Conservation (phyloP, 2,797 vertebrate species). For the Anguilla pacifica region DNA sequence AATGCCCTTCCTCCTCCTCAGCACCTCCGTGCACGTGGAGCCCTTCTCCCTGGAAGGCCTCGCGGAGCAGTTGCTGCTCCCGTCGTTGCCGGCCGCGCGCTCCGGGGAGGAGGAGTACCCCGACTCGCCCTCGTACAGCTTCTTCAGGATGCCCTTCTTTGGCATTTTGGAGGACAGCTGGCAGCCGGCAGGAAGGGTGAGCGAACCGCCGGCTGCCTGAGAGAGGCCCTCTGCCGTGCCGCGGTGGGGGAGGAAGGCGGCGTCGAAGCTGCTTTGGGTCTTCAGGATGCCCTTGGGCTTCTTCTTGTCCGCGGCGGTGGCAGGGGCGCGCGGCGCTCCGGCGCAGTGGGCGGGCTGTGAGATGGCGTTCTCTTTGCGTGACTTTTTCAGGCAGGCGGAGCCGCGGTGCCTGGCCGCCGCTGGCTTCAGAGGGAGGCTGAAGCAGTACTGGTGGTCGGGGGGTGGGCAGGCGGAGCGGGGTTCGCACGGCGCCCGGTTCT, state of each 20-base stretch:
- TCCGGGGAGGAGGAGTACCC: constrained; percentile 67
- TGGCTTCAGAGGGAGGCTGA: constrained; percentile 59
- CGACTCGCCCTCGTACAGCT: constrained; percentile 69
- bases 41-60: constrained; percentile 44
- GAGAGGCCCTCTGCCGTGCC: constrained; percentile 45
- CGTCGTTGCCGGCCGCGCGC: not conserved
- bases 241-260: constrained; percentile 55
- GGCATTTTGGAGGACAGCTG: constrained; percentile 76
- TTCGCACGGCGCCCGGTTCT: constrained; percentile 64
- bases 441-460: constrained; percentile 53
- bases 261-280: constrained; percentile 74
- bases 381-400: constrained; percentile 71
- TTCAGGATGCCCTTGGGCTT: constrained; percentile 80
- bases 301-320: constrained; percentile 50
- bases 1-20: constrained; percentile 77
- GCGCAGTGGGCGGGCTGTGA: constrained; percentile 57
- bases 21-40: constrained; percentile 63
- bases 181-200: constrained; percentile 54
- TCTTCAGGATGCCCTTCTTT: constrained; percentile 84
- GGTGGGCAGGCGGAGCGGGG: constrained; percentile 42
- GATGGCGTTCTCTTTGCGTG: constrained; percentile 76
- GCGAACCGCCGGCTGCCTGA: constrained; percentile 41
- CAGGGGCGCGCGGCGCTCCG: constrained; percentile 28
- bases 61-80: constrained; percentile 35
- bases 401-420: constrained; percentile 46